phyloP scores from a whole-genome alignment of 2,888 invertebrate species.

The Leptinotarsa haldemani region DNA sequence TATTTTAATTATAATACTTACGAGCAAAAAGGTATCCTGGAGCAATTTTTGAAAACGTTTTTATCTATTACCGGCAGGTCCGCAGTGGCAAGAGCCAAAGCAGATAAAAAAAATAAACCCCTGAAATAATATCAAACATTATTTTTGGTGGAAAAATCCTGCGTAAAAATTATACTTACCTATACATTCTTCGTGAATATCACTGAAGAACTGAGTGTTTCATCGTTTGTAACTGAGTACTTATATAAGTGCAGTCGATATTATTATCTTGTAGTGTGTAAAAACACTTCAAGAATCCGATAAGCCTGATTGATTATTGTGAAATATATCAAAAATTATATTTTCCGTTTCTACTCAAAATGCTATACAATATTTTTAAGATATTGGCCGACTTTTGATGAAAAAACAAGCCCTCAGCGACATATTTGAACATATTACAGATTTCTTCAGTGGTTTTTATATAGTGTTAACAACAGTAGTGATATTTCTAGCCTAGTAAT shows the following conservation, averaged over 20 bases:
- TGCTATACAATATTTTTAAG: too few relatives aligned
- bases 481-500: too few relatives aligned
- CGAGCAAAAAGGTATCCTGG: slow-evolving; percentile 37
- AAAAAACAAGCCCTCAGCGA: too few relatives aligned
- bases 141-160: neutral
- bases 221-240: neutral
- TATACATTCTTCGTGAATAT: slow-evolving; percentile 17
- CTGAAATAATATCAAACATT: slow-evolving; percentile 1
- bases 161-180: neutral
- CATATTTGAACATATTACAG: too few relatives aligned
- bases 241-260: neutral
- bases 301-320: too few relatives aligned
- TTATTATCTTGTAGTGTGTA: neutral
- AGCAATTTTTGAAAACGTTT: slow-evolving; percentile 42
- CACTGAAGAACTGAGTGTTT: slow-evolving; percentile 5
- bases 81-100: slow-evolving; percentile 10
- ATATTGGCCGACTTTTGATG: too few relatives aligned
- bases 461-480: too few relatives aligned
- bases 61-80: slow-evolving; percentile 30
- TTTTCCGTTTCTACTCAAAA: too few relatives aligned
- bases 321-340: too few relatives aligned
- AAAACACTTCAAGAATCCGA: neutral
- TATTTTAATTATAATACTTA: slow-evolving; percentile 27
- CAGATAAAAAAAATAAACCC: neutral
- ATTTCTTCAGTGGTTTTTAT: too few relatives aligned